A percentile compares a stretch with the other conserved stretches of the same genome.
Conservation (phyloP, 2,113 vertebrate genomes). For the Stegastes partitus region DNA sequence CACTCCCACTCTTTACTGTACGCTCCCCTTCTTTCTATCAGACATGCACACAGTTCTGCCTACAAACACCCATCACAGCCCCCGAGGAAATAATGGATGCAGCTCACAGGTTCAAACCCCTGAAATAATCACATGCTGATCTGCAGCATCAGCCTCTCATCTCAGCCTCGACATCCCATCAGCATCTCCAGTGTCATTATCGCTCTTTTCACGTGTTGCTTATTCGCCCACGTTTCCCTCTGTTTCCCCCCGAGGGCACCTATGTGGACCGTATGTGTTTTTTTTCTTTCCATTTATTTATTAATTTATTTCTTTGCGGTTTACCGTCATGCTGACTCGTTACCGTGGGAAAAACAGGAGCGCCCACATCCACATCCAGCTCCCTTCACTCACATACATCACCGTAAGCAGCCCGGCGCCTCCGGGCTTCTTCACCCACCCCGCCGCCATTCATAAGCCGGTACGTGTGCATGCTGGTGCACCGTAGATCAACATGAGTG, state of each 20-base stretch:
- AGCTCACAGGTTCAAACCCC: slow-evolving; percentile 41
- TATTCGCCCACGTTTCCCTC: slow-evolving; percentile 15
- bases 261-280: not conserved
- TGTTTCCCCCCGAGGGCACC: slow-evolving; percentile 2
- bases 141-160: slow-evolving; percentile 57
- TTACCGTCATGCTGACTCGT: not conserved
- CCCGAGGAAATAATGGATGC: slow-evolving; percentile 45
- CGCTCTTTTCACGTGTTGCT: not conserved
- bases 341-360: slow-evolving; percentile 30
- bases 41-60: not conserved
- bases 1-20: not conserved
- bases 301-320: not conserved
- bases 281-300: not conserved
- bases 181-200: slow-evolving; percentile 14
- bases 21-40: too few species aligned
- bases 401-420: slow-evolving; percentile 34
- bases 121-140: slow-evolving; percentile 59
- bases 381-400: slow-evolving; percentile 21
- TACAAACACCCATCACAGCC: slow-evolving; percentile 21
- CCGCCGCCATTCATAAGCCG: slow-evolving; percentile 56
- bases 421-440: slow-evolving; percentile 38
- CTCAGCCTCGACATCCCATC: slow-evolving; percentile 40
- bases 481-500: slow-evolving; percentile 55
- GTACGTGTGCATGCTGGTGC: slow-evolving; percentile 39
- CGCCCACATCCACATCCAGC: not conserved